Conservation (phyloP, 2,113 vertebrate genomes). For the Syrmaticus mikado region DNA sequence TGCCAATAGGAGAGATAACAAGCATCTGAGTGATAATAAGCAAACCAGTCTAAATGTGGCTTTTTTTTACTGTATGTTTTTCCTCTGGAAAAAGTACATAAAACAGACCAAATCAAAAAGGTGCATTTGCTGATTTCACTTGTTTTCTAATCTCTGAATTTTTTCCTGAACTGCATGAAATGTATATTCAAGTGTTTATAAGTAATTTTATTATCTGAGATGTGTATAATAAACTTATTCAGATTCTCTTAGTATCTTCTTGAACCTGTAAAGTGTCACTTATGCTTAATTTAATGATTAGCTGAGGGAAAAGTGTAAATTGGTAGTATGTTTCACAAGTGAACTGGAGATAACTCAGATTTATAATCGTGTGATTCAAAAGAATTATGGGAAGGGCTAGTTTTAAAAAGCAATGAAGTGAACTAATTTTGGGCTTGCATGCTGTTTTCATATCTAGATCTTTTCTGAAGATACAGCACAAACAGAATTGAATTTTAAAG, state of each 20-base stretch:
- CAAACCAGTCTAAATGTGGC: not conserved
- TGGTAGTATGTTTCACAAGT: not conserved
- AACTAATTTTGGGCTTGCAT: not conserved
- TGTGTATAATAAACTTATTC: conserved; percentile 31
- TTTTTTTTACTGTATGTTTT: not conserved
- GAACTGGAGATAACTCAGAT: not conserved
- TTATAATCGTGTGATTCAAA: not conserved
- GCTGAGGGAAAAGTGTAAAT: not conserved
- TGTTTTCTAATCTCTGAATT: not conserved
- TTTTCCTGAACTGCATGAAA: not conserved
- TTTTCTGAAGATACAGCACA: not conserved
- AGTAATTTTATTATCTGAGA: conserved; percentile 7
- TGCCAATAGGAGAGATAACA: not conserved
- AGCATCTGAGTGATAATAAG: conserved; percentile 7
- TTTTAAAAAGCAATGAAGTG: not conserved
- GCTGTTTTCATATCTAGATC: conserved; percentile 6
- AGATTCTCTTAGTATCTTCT: conserved; percentile 17
- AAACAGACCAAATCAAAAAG: not conserved
- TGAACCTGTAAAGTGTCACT: not conserved
- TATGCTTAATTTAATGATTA: not conserved
- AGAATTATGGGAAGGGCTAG: not conserved
- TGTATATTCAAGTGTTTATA: not conserved
- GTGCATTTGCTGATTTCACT: not conserved
- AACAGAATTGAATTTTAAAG: conserved; percentile 22
- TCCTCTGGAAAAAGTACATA: not conserved